A percentile compares a stretch with the other conserved stretches of the same genome.
These are phyloP conservation scores for Drosophila kikkawai DNA, from an alignment of 1,140 invertebrate genomes.

Conservation along the genomic window DNA sequence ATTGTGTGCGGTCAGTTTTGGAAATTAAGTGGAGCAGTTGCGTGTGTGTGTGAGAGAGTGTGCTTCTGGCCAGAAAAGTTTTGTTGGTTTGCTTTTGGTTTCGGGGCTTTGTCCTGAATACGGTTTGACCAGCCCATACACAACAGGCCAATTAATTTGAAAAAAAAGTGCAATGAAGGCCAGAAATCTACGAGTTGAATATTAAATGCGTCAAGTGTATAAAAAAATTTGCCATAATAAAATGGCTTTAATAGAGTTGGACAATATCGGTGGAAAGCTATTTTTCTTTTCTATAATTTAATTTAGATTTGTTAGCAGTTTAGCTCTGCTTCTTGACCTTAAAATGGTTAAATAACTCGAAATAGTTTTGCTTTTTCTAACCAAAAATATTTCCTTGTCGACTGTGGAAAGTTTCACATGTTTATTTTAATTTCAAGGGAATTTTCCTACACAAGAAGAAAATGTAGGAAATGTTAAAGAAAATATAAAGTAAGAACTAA, in stretches of 20 bases:
- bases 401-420: background rate
- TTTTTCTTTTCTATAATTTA: too few relatives aligned
- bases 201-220: background rate
- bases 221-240: background rate
- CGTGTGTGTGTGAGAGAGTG: slow-evolving; percentile 13
- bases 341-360: background rate
- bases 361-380: background rate
- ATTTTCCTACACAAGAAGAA: background rate
- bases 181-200: slow-evolving; percentile 10
- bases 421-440: background rate
- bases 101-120: slow-evolving; percentile 14
- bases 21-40: slow-evolving; percentile 35
- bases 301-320: background rate
- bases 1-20: slow-evolving; percentile 43
- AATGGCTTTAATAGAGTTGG: background rate
- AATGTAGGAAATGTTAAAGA: background rate
- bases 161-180: slow-evolving; percentile 15
- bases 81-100: slow-evolving; percentile 34
- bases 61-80: slow-evolving; percentile 21
- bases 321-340: background rate
- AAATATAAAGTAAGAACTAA: background rate
- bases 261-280: background rate
- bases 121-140: slow-evolving; percentile 24
- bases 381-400: slow-evolving; percentile 6
- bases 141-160: slow-evolving; percentile 31